Evolutionary conservation across 2,888 invertebrate genomes (phyloP).

Genomic region (Rhagonycha fulva): DNA sequence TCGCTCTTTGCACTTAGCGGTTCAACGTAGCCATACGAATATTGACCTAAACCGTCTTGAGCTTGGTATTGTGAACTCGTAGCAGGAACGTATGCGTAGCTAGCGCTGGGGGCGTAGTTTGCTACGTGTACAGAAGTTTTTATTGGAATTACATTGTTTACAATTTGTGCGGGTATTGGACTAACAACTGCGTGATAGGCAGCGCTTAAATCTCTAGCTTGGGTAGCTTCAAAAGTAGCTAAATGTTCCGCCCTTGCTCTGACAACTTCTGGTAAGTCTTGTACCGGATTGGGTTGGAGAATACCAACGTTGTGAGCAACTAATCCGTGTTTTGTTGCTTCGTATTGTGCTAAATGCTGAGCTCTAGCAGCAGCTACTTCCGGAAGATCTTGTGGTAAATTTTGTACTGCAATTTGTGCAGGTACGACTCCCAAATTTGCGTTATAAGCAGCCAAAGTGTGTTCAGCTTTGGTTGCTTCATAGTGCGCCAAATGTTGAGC

Average conservation of each 20-base stretch:
- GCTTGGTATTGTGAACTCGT: slow-evolving; percentile 57
- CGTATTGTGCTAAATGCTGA: slow-evolving; percentile 47
- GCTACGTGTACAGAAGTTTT: slow-evolving; percentile 9
- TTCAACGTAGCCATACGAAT: slow-evolving; percentile 66
- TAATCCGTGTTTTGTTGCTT: slow-evolving; percentile 45
- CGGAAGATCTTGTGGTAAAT: slow-evolving; percentile 60
- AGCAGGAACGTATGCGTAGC: slow-evolving; percentile 7
- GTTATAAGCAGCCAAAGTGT: slow-evolving; percentile 39
- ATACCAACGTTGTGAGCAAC: slow-evolving; percentile 32
- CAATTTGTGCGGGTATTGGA: slow-evolving; percentile 38
- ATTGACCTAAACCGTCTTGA: slow-evolving; percentile 59
- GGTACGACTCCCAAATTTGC: slow-evolving; percentile 35
- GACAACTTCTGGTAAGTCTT: slow-evolving; percentile 44
- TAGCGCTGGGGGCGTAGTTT: background rate
- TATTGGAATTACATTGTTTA: slow-evolving; percentile 41
- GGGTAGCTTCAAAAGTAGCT: slow-evolving; percentile 42
- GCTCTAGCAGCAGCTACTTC: slow-evolving; percentile 51
- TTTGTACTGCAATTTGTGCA: slow-evolving; percentile 44
- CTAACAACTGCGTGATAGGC: slow-evolving; percentile 34
- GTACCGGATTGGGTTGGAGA: slow-evolving; percentile 51
- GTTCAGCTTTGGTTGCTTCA: slow-evolving; percentile 46
- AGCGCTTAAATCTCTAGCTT: slow-evolving; percentile 41
- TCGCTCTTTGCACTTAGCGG: slow-evolving; percentile 70
- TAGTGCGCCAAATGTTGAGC: slow-evolving; percentile 48
- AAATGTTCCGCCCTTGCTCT: slow-evolving; percentile 23